Percentiles rank a stretch among this genome's conserved stretches.
phyloP scores from a whole-genome alignment of 2,113 vertebrate species.

The Alaudala cheleensis region DNA sequence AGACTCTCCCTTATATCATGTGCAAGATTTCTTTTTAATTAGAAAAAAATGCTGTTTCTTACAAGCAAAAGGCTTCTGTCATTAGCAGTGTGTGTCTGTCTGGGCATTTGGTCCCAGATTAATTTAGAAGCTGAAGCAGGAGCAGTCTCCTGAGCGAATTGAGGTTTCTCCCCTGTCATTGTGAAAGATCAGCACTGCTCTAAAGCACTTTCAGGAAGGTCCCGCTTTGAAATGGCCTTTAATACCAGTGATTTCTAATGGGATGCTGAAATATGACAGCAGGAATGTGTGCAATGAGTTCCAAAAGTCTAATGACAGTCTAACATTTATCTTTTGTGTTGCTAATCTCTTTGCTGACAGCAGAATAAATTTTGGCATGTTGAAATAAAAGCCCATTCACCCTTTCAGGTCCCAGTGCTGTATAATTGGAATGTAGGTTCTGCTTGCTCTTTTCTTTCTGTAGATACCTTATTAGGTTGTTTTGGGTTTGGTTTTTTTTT shows the following conservation, averaged over 20 bases:
- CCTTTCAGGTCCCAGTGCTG: neutral
- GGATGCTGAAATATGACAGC: conserved; percentile 43
- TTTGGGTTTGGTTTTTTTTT: neutral
- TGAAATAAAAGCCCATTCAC: conserved; percentile 25
- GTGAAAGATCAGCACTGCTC: conserved; percentile 30
- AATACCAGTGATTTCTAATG: conserved; percentile 54
- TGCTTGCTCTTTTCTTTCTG: neutral
- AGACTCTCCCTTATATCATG: neutral
- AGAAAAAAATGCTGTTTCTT: conserved; percentile 34
- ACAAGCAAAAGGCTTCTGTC: conserved; percentile 37
- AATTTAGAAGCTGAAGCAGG: conserved; percentile 56
- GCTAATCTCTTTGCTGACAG: conserved; percentile 24
- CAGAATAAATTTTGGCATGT: conserved; percentile 13
- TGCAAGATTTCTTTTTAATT: conserved; percentile 57
- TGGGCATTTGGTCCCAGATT: conserved; percentile 63
- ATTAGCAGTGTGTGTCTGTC: conserved; percentile 32
- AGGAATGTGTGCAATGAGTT: conserved; percentile 5
- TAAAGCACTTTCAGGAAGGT: conserved; percentile 26
- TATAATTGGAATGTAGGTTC: neutral
- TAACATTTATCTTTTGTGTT: conserved; percentile 47
- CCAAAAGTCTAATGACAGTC: conserved; percentile 16
- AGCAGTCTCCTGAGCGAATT: neutral
- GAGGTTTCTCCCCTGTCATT: conserved; percentile 16
- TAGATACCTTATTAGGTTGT: neutral
- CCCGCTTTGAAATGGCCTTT: conserved; percentile 39